Base-by-base conservation (phyloP, 2,888 invertebrate genomes). In the Chloroclystis v-ata region DNA sequence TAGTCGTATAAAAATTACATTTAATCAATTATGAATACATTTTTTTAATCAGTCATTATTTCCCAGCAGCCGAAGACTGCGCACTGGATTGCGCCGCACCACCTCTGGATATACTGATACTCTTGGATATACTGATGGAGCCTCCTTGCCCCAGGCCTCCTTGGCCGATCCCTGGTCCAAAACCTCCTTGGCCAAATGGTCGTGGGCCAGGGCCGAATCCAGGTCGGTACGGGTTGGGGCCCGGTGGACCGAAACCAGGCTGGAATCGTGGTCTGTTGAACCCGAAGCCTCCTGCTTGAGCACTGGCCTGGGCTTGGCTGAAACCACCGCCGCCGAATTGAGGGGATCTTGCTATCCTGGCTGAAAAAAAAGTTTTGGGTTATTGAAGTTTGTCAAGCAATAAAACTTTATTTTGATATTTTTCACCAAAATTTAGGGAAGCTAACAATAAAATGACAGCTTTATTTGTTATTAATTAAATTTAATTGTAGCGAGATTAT, bases 291-390 rank as follows among this genome's bases (percentile, higher is more conserved):
- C 67, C 65, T 0, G 66, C 59, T 35, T 56, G 65, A 7, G 66
- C 64, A 12, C 52, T 59, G 0, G 72, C 66, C 51, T 67, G 63
- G 0, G 69, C 65, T 48, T 66, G 64, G 42, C 66, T 62, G 38
- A 55, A 63, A 9, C 50, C 47, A 1, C 64, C 63, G 1, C 64
- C 63, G 1, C 67, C 68, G 41, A 66, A 70, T 43, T 72, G 73
- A 0, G 75, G 73, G 0, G 71, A 68, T 28, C 70, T 59, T 1
- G 33, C 62, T 59, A 67, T 55, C 6, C 70, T 60, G 6, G 56
- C 75, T 75, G 62, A 44, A 30, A 30, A 6, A 11, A 28, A 25
- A 8, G 26, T 26, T 32, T n/a, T n/a, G n/a, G n/a, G 28, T 26
- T 26, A 26, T 24, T 24, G 24, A 24, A n/a, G n/a, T n/a, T n/a